phyloP scores from a whole-genome alignment of 1,140 invertebrate genomes.

The Steinernema khuongi region DNA sequence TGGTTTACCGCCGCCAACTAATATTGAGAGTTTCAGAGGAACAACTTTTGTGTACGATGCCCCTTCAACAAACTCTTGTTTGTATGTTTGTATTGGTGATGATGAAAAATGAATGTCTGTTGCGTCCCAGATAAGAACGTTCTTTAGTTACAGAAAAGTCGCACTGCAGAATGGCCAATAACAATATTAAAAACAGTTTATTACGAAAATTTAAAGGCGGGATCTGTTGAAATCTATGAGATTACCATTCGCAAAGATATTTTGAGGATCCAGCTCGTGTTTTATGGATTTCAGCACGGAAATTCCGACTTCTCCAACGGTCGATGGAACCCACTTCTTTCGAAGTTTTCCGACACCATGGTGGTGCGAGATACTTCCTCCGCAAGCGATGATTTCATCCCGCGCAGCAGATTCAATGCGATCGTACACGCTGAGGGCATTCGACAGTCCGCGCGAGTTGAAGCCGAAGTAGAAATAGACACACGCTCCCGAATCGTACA shows the following conservation, averaged over 20 bases:
- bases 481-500: constrained; percentile 91
- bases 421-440: constrained; percentile 78
- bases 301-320: constrained; percentile 74
- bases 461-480: constrained; percentile 97
- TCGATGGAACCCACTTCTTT: constrained; percentile 71
- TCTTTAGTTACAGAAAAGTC: neutral
- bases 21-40: too few relatives aligned
- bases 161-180: neutral
- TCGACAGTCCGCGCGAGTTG: constrained; percentile 67
- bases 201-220: constrained; percentile 20
- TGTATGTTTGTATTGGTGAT: too few relatives aligned
- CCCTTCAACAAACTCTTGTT: too few relatives aligned
- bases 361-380: constrained; percentile 89
- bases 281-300: constrained; percentile 75
- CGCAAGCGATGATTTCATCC: constrained; percentile 81
- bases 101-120: too few relatives aligned
- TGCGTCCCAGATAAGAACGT: too few relatives aligned
- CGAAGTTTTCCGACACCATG: constrained; percentile 77
- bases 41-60: too few relatives aligned
- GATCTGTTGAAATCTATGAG: constrained; percentile 61
- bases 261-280: constrained; percentile 78
- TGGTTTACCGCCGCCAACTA: too few relatives aligned
- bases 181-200: neutral
- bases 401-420: constrained; percentile 71
- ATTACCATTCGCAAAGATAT: constrained; percentile 85